Base-by-base conservation (phyloP, 2,797 vertebrate species). In the Stomatorhinus walkeri region DNA sequence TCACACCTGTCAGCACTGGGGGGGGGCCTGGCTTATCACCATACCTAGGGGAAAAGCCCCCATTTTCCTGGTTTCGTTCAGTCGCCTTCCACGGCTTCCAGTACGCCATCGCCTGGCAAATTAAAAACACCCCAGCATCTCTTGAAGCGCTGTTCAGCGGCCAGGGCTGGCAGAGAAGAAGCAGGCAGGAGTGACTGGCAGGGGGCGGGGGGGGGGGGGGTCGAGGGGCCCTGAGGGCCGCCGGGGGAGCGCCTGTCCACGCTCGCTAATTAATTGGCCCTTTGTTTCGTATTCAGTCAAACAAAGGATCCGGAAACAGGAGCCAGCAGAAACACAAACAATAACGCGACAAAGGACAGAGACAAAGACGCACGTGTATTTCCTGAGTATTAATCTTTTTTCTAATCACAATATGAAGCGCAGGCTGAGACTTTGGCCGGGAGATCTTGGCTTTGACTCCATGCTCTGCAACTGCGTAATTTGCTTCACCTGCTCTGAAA, bases 181-280 rank as follows among this genome's bases (percentile, higher is more conserved):
- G 84, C 10, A 76, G 84, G 87, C 89, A 36, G 85, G 88, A 87
- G 89, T 92, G 93, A 92, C 90, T 93, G 93, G 93, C 92, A 10
- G 24, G 7, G 12, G 64, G 32, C 90, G 92, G 92, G 59, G 9
- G 22, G n/a, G 59, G 22, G 24, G 24, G 6, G 12, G 64, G 32
- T 91, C 89, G 90, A 88, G 90, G 51, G 90, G 91, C 92, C 91
- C 90, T 91, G 90, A 89, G 86, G 87, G 90, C 90, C 90, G 90
- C 89, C 90, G 89, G 90, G 91, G 93, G 94, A 94, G 89, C 87
- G 92, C 89, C 87, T 89, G 92, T 92, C 92, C 92, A 90, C 91
- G 87, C 90, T 88, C 86, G 92, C 91, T 94, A 93, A 94, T 95
- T 94, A 93, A 95, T 94, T 93, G 93, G 92, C 92, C 90, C 92